Conservation (phyloP, 2,797 vertebrate species). For the Moxostoma hubbsi region DNA sequence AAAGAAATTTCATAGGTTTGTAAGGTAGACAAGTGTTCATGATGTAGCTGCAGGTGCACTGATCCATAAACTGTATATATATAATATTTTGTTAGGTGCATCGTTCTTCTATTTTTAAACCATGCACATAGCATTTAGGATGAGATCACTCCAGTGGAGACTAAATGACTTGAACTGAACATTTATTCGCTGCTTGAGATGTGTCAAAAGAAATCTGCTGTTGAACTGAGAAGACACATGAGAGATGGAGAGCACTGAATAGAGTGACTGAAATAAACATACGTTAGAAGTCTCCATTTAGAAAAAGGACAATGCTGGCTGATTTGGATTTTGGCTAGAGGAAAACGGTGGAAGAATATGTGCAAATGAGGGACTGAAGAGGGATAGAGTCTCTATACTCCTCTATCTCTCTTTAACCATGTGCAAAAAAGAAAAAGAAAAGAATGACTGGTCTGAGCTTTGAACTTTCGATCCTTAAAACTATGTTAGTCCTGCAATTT, state of each 20-base stretch:
- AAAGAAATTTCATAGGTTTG: conserved; percentile 2
- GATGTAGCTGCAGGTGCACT: conserved; percentile 16
- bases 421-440: not conserved
- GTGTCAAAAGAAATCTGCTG: conserved; percentile 37
- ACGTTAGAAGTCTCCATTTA: conserved; percentile 27
- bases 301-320: conserved; percentile 27
- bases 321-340: conserved; percentile 32
- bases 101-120: conserved; percentile 12
- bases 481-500: conserved; percentile 26
- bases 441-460: conserved; percentile 44
- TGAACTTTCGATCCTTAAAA: conserved; percentile 28
- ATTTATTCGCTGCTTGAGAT: conserved; percentile 19
- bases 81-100: conserved; percentile 27
- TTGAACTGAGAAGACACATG: conserved; percentile 22
- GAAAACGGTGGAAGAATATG: conserved; percentile 32
- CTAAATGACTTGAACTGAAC: conserved; percentile 35
- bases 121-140: conserved; percentile 9
- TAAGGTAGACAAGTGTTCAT: conserved; percentile 23
- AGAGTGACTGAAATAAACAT: conserved; percentile 37
- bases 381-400: not conserved
- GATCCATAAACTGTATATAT: conserved; percentile 20
- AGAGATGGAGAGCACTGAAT: conserved; percentile 3
- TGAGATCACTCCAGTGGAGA: conserved; percentile 9
- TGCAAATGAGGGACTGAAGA: conserved; percentile 13
- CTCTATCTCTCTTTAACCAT: not conserved